Evolutionary conservation across 1,140 invertebrate genomes (phyloP).

Genomic region (Drosophila lini): DNA sequence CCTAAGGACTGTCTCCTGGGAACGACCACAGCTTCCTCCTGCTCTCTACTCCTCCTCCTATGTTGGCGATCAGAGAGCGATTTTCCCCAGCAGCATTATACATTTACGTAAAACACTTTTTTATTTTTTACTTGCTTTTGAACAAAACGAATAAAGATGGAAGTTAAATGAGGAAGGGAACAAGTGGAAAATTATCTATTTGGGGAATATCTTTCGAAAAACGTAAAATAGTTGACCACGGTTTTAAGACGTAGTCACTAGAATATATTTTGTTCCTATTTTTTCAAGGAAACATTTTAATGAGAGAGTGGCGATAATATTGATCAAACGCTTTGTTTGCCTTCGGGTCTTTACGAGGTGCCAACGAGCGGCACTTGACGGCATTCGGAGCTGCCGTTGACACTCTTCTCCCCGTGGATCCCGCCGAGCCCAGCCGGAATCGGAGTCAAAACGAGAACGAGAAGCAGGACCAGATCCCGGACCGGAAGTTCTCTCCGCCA

Average conservation of each 20-base stretch:
- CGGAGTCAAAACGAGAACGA: background rate
- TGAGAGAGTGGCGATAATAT: background rate
- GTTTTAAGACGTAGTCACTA: too few species aligned
- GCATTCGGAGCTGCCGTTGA: slow-evolving; percentile 15
- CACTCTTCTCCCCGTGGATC: background rate
- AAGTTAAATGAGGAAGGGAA: slow-evolving; percentile 3
- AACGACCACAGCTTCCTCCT: slow-evolving; percentile 5
- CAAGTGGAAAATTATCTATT: background rate
- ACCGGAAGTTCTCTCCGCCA: slow-evolving; percentile 70
- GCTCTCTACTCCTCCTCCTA: background rate
- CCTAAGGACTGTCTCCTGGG: slow-evolving; percentile 16
- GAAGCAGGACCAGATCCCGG: slow-evolving; percentile 49
- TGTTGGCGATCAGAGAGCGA: background rate
- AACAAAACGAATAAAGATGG: slow-evolving; percentile 27
- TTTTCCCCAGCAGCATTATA: slow-evolving; percentile 7
- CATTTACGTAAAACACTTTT: slow-evolving; percentile 5
- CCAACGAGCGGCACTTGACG: slow-evolving; percentile 40
- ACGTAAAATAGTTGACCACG: background rate
- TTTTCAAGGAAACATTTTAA: background rate
- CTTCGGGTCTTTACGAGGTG: slow-evolving; percentile 38
- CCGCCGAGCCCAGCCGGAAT: background rate
- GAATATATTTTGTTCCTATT: background rate
- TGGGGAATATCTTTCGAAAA: background rate
- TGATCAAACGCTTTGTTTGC: slow-evolving; percentile 31
- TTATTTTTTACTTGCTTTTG: slow-evolving; percentile 10